phyloP scores from a whole-genome alignment of 2,888 invertebrate species.

The Chymomyza caudatula region DNA sequence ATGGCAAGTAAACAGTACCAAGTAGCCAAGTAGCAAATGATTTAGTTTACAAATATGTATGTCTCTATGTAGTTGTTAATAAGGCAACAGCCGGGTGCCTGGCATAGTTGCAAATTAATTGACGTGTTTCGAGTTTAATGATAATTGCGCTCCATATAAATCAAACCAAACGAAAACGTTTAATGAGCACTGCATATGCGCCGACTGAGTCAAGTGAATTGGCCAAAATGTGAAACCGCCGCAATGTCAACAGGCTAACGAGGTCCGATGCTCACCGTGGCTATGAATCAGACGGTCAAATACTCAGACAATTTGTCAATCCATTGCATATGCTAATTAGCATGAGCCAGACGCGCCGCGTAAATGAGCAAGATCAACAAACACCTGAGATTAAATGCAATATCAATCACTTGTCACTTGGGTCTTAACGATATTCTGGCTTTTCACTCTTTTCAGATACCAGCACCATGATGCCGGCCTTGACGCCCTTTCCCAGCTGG shows the following conservation, averaged over 20 bases:
- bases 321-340: neutral
- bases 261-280: no score
- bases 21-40: no score
- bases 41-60: no score
- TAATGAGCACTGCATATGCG: neutral
- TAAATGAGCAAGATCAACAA: neutral
- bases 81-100: neutral
- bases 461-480: constrained; percentile 82
- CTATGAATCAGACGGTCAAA: constrained; percentile 1
- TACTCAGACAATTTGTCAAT: neutral
- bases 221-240: constrained; percentile 1
- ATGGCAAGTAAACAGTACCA: neutral
- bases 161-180: constrained; percentile 1
- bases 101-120: neutral
- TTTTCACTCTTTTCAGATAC: constrained; percentile 80
- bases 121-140: neutral
- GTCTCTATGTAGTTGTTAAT: neutral
- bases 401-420: neutral
- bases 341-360: neutral
- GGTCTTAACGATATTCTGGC: constrained; percentile 13
- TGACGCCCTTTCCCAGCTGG: constrained; percentile 90
- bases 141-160: constrained; percentile 10
- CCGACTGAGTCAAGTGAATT: neutral
- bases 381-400: neutral
- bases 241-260: neutral